phyloP scores from a whole-genome alignment of 2,888 invertebrate species.

The Agrotis ipsilon region DNA sequence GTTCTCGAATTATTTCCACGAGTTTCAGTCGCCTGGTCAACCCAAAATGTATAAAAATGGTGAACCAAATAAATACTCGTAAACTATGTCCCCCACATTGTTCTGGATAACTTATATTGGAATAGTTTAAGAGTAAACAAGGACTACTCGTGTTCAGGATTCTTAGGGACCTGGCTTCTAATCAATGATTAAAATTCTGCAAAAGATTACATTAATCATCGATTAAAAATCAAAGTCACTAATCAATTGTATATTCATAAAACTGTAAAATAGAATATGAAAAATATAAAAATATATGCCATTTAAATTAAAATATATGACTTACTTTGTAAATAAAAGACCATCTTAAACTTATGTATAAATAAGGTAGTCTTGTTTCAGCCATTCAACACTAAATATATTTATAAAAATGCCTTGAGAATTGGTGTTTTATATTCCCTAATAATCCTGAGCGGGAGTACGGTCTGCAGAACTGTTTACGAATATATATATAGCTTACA shows the following conservation, averaged over 20 bases:
- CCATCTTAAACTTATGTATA: slow-evolving; percentile 50
- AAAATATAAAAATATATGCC: slow-evolving; percentile 48
- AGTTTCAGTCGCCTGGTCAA: slow-evolving; percentile 57
- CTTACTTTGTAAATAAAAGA: slow-evolving; percentile 60
- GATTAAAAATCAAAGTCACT: slow-evolving; percentile 50
- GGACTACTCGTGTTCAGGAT: slow-evolving; percentile 62
- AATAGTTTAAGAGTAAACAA: slow-evolving; percentile 82
- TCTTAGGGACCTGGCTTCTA: slow-evolving; percentile 52
- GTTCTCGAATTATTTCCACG: slow-evolving; percentile 23
- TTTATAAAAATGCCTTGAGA: slow-evolving; percentile 54
- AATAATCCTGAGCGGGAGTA: slow-evolving; percentile 64
- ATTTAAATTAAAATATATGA: slow-evolving; percentile 37
- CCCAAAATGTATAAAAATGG: slow-evolving; percentile 56
- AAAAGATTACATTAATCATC: slow-evolving; percentile 23
- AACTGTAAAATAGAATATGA: slow-evolving; percentile 49
- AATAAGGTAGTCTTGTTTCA: slow-evolving; percentile 53
- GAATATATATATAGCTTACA: slow-evolving; percentile 78
- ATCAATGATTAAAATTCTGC: slow-evolving; percentile 14
- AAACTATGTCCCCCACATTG: slow-evolving; percentile 79
- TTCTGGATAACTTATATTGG: slow-evolving; percentile 91
- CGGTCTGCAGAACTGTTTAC: slow-evolving; percentile 69
- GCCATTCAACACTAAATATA: slow-evolving; percentile 49
- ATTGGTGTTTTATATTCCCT: slow-evolving; percentile 54
- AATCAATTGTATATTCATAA: slow-evolving; percentile 45
- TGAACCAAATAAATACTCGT: slow-evolving; percentile 66